Percentiles rank a stretch among this genome's conserved stretches.
These are phyloP conservation scores for Diarsia rubi DNA, from an alignment of 2,888 invertebrate genomes.

Conservation along the genomic window DNA sequence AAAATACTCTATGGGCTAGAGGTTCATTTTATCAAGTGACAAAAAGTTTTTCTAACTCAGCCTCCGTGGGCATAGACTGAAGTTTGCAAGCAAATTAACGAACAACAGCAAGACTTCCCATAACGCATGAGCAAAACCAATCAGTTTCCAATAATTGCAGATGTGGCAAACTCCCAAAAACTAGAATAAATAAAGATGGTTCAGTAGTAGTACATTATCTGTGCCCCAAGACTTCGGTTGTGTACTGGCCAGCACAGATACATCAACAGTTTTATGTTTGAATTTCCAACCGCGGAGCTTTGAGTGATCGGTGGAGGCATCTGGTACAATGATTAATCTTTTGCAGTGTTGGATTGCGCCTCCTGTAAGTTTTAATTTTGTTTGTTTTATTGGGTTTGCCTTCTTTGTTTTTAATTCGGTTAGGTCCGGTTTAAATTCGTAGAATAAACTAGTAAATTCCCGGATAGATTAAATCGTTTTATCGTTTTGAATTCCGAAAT, in stretches of 20 bases:
- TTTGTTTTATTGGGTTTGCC: constrained; percentile 8
- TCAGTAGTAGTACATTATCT: constrained; percentile 41
- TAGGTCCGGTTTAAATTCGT: neutral
- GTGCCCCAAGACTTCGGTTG: constrained; percentile 48
- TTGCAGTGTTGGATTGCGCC: constrained; percentile 51
- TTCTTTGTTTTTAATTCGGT: neutral
- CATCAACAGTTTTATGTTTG: constrained; percentile 45
- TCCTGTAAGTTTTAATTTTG: constrained; percentile 41
- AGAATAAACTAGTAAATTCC: neutral
- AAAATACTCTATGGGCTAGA: neutral
- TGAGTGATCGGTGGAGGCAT: constrained; percentile 39
- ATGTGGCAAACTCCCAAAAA: constrained; percentile 49
- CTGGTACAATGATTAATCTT: constrained; percentile 54
- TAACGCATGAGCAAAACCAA: constrained; percentile 22
- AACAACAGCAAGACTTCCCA: neutral
- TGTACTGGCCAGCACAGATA: constrained; percentile 30
- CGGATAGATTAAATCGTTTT: neutral
- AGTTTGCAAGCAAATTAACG: constrained; percentile 4
- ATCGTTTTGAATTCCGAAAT: neutral
- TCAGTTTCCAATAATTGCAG: constrained; percentile 13
- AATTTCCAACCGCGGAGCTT: constrained; percentile 35
- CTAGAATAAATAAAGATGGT: constrained; percentile 49
- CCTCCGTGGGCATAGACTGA: neutral
- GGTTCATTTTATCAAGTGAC: neutral
- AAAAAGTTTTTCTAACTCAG: neutral